Evolutionary conservation across 2,113 vertebrate species (phyloP).

Genomic region (Narcine bancroftii): DNA sequence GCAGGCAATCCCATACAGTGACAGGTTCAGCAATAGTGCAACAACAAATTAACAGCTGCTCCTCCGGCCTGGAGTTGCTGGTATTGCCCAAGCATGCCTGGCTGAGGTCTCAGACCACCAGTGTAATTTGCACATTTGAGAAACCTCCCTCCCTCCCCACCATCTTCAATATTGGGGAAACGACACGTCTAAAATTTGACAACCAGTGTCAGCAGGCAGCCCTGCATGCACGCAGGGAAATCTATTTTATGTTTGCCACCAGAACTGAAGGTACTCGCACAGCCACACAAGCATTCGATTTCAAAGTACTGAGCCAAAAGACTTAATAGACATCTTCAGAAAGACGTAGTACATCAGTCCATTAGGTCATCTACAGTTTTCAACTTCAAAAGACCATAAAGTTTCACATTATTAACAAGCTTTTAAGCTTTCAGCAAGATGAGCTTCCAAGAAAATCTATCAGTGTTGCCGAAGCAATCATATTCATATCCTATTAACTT

Average conservation of each 20-base stretch:
- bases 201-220: too few relatives aligned
- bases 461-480: background rate
- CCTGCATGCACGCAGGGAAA: background rate
- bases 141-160: background rate
- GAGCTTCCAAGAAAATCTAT: background rate
- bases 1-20: background rate
- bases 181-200: too few relatives aligned
- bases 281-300: background rate
- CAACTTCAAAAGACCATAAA: background rate
- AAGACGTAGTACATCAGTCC: background rate
- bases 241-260: background rate
- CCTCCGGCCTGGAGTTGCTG: background rate
- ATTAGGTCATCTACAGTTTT: background rate
- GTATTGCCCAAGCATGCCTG: too few relatives aligned
- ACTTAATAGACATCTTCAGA: background rate
- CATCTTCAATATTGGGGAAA: background rate
- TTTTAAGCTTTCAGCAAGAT: constrained; percentile 5
- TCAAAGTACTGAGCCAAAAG: background rate
- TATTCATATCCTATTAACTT: background rate
- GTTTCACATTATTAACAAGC: constrained; percentile 18
- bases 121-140: background rate
- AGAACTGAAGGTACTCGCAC: background rate
- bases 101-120: background rate
- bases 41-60: background rate
- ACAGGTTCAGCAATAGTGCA: background rate